Conservation (phyloP, 2,113 vertebrate genomes). For the Brevimyrus niger region DNA sequence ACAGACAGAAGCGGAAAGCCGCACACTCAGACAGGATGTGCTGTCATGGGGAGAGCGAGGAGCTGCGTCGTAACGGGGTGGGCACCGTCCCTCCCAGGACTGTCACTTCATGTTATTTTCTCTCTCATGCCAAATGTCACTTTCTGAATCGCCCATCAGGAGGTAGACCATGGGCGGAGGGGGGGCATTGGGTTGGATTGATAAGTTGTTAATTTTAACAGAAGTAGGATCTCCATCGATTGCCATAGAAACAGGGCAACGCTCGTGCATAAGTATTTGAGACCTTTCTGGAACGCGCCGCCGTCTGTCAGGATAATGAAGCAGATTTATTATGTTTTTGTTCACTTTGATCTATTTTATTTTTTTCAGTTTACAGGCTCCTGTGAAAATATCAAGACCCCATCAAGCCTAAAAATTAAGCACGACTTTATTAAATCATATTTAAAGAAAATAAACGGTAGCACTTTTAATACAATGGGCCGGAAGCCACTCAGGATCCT, state of each 20-base stretch:
- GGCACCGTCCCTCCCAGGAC: neutral
- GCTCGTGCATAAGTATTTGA: conserved; percentile 30
- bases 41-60: neutral
- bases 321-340: conserved; percentile 50
- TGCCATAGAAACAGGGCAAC: conserved; percentile 45
- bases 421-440: conserved; percentile 55
- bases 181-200: conserved; percentile 26
- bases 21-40: neutral
- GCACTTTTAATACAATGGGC: conserved; percentile 33
- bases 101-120: conserved; percentile 13
- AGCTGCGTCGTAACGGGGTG: neutral
- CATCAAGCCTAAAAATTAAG: conserved; percentile 54
- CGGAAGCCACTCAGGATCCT: conserved; percentile 10
- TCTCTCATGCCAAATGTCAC: conserved; percentile 20
- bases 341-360: conserved; percentile 51
- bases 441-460: conserved; percentile 52
- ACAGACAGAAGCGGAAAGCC: neutral
- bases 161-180: conserved; percentile 27
- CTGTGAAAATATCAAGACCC: conserved; percentile 51
- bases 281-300: neutral
- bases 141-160: conserved; percentile 32
- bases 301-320: conserved; percentile 37
- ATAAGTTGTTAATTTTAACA: conserved; percentile 44
- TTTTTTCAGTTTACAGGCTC: conserved; percentile 53
- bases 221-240: conserved; percentile 39